Base-by-base conservation (phyloP, 2,888 invertebrate genomes). In the Catocala nupta region DNA sequence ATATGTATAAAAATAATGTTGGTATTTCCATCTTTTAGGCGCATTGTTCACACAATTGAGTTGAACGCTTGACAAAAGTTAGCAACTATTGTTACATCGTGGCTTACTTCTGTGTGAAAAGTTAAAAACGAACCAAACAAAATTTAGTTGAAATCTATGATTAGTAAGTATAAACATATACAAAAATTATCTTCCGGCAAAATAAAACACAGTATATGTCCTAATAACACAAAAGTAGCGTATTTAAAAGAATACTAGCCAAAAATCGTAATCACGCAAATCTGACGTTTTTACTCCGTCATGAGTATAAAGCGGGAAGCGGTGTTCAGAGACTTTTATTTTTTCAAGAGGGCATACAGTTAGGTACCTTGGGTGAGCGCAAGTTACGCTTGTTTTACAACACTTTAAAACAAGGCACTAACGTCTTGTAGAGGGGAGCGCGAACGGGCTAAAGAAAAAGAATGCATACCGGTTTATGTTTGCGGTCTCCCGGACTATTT, bases 361-460 rank as follows among this genome's bases (percentile, higher is more conserved):
- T 75, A 72, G 71, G 79, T 78, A 66, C 75, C 71, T 74, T 72
- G 75, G 73, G 78, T 75, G 81, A 81, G 77, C 82, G 73, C 76
- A 66, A 81, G 88, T 87, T 87, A 89, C 88, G 87, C 82, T 89
- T 87, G 88, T 92, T 93, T 93, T 93, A 93, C 92, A 93, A 91
- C 92, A 92, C 90, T 92, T 92, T 90, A 86, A 91, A 92, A 92
- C 90, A 89, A 88, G 90, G 87, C 87, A 90, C 87, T 93, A 89
- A 89, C 88, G 84, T 83, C 83, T 89, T 85, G 88, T 83, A 83
- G 80, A 80, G 59, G 78, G 71, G 67, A 74, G 73, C 74, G 78
- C 76, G 77, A 77, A 84, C 81, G 80, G 77, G 81, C 78, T 76
- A 82, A 86, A 87, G 88, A 89, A 83, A 90, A 89, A 91, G 88